Evolutionary conservation across 64 coral and sea anemone species (phyloP).

Genomic region (Cladopsammia gracilis): DNA sequence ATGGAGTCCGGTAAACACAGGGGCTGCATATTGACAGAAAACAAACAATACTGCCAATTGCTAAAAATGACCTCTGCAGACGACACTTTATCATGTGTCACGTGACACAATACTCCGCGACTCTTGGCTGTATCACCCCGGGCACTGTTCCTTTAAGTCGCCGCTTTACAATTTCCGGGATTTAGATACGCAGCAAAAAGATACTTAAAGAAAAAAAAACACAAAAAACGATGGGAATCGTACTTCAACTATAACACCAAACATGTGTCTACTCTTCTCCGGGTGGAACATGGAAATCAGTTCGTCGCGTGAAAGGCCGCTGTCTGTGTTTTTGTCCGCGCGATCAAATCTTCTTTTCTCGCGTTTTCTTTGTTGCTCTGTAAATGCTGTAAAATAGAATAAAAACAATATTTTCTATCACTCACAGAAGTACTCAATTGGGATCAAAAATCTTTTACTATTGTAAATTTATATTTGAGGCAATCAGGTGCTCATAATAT

Average conservation of each 20-base stretch:
- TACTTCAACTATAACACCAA: constrained; percentile 44
- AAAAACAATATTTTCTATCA: neutral
- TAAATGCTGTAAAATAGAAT: neutral
- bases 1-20: too few species aligned
- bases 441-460: too few species aligned
- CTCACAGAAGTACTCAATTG: too few species aligned
- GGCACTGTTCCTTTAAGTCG: too few species aligned
- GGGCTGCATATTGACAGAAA: too few species aligned
- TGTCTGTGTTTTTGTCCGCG: constrained; percentile 33
- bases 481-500: too few species aligned
- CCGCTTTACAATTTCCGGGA: neutral
- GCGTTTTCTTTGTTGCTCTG: constrained; percentile 7
- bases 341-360: constrained; percentile 47
- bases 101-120: too few species aligned
- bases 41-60: too few species aligned
- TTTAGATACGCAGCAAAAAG: neutral
- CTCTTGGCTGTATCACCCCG: too few species aligned
- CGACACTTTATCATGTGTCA: too few species aligned
- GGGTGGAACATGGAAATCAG: constrained; percentile 61
- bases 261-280: constrained; percentile 58
- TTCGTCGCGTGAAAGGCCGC: constrained; percentile 32
- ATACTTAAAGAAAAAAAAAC: neutral
- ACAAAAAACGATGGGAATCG: neutral
- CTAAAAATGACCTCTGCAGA: too few species aligned
- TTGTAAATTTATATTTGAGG: too few species aligned